Base-by-base conservation (phyloP, 2,113 vertebrate species). In the Indri indri region DNA sequence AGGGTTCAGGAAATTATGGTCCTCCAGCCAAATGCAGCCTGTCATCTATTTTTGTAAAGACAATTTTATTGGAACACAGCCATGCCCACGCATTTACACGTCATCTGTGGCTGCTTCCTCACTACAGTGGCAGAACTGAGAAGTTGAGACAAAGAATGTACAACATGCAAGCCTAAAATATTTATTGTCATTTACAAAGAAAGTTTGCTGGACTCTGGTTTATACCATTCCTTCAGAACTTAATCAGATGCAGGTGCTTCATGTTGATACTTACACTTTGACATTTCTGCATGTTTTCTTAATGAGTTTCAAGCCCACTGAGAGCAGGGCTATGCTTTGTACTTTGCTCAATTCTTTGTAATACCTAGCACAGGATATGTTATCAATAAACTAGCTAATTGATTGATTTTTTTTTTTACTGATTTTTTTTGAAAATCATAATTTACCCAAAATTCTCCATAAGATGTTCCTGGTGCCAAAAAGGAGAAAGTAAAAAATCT, bases 101-200 rank as follows among this genome's bases (percentile, higher is more conserved):
- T 5, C 50, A 10, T 68, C 74, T 52, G 9, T 4, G 32, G 45
- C 12, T 73, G n/a, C 40, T 96, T 93, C 91, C 37, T 84, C 16
- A 22, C 54, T 86, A 47, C 2, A 52, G 37, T 37, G 11, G 13
- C 59, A 79, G 65, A 86, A 82, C 6, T 57, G 6, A 90, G n/a
- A 37, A 42, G 22, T 37, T 79, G 25, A 54, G 17, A 63, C 88
- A 90, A 30, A 94, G 13, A 88, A n/a, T 20, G 34, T 20, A 63
- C 30, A 88, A 50, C 5, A 52, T 27, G 11, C 17, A 90, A 84
- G 37, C 16, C 66, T 83, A 52, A 71, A 68, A 82, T 82, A 63
- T 90, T 83, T 82, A 77, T 34, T 89, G 22, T 82, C 71, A 32
- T 92, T 90, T 80, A 90, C 22, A 83, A 45, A 94, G 8, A 90